phyloP scores from a whole-genome alignment of 2,113 vertebrate genomes.

The Paramormyrops kingsleyae region DNA sequence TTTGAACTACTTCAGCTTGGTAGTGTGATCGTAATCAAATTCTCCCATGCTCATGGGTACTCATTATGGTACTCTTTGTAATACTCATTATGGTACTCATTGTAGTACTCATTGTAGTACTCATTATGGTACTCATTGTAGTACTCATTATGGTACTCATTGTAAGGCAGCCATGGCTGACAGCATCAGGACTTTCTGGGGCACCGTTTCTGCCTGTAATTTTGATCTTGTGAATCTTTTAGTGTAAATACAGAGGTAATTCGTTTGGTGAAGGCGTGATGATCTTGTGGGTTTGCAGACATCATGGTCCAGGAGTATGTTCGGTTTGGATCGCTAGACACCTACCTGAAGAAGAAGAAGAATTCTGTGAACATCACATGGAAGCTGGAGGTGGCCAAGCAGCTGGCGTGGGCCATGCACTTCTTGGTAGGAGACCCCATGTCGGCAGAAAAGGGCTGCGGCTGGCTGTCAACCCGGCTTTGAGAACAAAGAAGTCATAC shows the following conservation, averaged over 20 bases:
- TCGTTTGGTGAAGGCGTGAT: background rate
- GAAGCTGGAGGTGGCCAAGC: constrained; percentile 95
- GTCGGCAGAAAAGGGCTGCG: background rate
- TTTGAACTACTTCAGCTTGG: background rate
- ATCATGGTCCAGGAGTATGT: constrained; percentile 96
- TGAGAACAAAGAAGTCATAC: background rate
- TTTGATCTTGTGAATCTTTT: background rate
- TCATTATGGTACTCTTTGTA: background rate
- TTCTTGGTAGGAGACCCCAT: constrained; percentile 47
- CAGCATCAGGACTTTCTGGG: background rate
- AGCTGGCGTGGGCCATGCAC: constrained; percentile 92
- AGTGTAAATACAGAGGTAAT: background rate
- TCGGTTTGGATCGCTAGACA: constrained; percentile 92
- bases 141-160: too few relatives aligned
- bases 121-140: background rate
- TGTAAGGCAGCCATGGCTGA: background rate
- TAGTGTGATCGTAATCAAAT: background rate
- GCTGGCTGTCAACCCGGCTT: background rate
- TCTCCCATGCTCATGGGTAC: background rate
- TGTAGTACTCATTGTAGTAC: background rate
- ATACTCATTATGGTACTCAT: too few relatives aligned
- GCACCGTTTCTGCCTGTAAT: background rate
- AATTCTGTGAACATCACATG: constrained; percentile 84
- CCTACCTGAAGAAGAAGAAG: constrained; percentile 88
- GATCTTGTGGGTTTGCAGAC: constrained; percentile 59